phyloP scores from a whole-genome alignment of 2,888 invertebrate species.

The Psococerastis gibbosa region DNA sequence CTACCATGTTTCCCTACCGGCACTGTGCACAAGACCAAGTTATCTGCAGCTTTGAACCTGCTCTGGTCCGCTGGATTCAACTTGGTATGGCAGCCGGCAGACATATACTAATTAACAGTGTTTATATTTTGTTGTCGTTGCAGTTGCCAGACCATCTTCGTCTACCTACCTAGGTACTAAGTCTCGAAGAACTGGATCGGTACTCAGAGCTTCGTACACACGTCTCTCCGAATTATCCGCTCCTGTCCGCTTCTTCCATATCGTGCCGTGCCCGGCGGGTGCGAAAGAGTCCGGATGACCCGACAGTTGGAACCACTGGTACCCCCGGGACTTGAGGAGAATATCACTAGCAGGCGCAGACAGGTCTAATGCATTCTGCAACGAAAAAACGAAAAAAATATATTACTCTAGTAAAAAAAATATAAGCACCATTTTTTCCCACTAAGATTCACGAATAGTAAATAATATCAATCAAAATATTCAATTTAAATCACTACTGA shows the following conservation, averaged over 20 bases:
- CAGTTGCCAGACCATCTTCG: no score
- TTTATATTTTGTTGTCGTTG: no score
- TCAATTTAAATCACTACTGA: no score
- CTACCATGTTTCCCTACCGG: no score
- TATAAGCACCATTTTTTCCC: no score
- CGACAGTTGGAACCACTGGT: slow-evolving; percentile 73
- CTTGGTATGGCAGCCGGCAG: no score
- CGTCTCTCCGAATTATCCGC: slow-evolving; percentile 49
- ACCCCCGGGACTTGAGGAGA: slow-evolving; percentile 47
- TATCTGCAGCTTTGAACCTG: no score
- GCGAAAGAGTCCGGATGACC: slow-evolving; percentile 87
- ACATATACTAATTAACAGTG: no score
- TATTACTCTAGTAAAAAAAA: background rate
- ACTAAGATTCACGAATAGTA: no score
- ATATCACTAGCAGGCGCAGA: slow-evolving; percentile 81
- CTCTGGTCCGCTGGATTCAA: no score
- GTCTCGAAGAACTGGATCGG: slow-evolving; percentile 48
- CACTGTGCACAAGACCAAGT: no score
- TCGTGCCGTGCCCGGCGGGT: slow-evolving; percentile 80
- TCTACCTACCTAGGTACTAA: slow-evolving; percentile 65
- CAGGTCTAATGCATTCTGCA: slow-evolving; percentile 77
- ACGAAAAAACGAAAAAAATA: slow-evolving; percentile 22
- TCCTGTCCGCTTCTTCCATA: slow-evolving; percentile 62
- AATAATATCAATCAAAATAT: no score
- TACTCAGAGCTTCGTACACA: slow-evolving; percentile 60